phyloP scores from a whole-genome alignment of 2,113 vertebrate species.

The Myiozetetes cayanensis region DNA sequence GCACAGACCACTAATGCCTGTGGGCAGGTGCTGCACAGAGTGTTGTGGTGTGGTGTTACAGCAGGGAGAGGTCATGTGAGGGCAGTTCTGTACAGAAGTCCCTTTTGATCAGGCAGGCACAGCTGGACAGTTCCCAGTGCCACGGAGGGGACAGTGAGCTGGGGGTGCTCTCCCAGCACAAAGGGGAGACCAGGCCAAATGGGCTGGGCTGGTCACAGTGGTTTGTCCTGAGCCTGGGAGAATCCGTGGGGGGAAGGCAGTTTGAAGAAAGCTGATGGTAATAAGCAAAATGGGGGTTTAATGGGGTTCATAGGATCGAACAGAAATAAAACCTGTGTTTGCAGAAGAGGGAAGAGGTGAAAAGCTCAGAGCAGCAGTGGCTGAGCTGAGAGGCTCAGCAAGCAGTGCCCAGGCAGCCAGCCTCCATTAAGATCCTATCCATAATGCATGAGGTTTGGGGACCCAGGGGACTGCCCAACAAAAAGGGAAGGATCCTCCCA shows the following conservation, averaged over 20 bases:
- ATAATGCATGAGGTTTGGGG: slow-evolving; percentile 53
- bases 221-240: background rate
- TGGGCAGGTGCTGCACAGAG: background rate
- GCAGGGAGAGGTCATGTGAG: background rate
- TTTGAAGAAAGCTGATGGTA: slow-evolving; percentile 39
- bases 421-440: slow-evolving; percentile 58
- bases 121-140: background rate
- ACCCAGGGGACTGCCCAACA: slow-evolving; percentile 23
- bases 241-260: background rate
- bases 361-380: background rate
- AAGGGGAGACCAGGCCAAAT: background rate
- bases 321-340: slow-evolving; percentile 60
- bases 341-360: background rate
- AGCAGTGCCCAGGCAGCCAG: background rate
- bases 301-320: slow-evolving; percentile 48
- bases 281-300: slow-evolving; percentile 64
- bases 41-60: background rate
- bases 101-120: background rate
- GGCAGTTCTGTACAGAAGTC: background rate
- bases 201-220: background rate
- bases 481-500: slow-evolving; percentile 46
- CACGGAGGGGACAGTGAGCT: background rate
- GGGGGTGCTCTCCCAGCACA: background rate
- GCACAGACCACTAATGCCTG: background rate
- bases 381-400: background rate